Evolutionary conservation across 2,888 invertebrate species (phyloP).

Genomic region (Fragum whitleyi): DNA sequence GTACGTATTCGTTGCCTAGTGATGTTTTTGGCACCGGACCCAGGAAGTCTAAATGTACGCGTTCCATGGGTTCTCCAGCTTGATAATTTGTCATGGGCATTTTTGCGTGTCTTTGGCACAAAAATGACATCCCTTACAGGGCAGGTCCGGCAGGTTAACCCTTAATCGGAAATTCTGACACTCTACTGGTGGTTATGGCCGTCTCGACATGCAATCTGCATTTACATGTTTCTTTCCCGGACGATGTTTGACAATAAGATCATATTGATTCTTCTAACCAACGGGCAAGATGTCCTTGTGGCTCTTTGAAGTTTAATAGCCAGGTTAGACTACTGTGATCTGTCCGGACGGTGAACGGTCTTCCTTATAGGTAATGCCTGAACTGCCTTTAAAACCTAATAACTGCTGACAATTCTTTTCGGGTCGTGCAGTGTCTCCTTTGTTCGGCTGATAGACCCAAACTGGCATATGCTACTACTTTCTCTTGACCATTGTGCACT

Average conservation of each 20-base stretch:
- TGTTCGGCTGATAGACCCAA: constrained; percentile 20
- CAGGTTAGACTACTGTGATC: constrained; percentile 62
- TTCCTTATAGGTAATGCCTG: constrained; percentile 21
- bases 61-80: constrained; percentile 26
- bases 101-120: constrained; percentile 37
- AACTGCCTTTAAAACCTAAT: constrained; percentile 22
- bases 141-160: constrained; percentile 25
- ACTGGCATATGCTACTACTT: constrained; percentile 52
- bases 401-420: constrained; percentile 17
- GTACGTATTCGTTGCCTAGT: constrained; percentile 24
- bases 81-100: constrained; percentile 26
- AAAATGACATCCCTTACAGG: constrained; percentile 54
- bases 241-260: constrained; percentile 51
- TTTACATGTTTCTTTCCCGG: constrained; percentile 34
- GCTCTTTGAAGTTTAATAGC: constrained; percentile 54
- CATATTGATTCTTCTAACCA: constrained; percentile 64
- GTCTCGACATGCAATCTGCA: constrained; percentile 44
- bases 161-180: constrained; percentile 23
- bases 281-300: constrained; percentile 52
- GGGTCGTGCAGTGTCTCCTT: constrained; percentile 10
- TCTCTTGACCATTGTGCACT: constrained; percentile 54
- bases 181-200: background rate
- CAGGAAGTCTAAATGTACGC: constrained; percentile 33
- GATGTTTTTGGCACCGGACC: constrained; percentile 33
- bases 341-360: constrained; percentile 49